Conservation (phyloP, 2,888 invertebrate genomes). For the Oeneis ivallda region DNA sequence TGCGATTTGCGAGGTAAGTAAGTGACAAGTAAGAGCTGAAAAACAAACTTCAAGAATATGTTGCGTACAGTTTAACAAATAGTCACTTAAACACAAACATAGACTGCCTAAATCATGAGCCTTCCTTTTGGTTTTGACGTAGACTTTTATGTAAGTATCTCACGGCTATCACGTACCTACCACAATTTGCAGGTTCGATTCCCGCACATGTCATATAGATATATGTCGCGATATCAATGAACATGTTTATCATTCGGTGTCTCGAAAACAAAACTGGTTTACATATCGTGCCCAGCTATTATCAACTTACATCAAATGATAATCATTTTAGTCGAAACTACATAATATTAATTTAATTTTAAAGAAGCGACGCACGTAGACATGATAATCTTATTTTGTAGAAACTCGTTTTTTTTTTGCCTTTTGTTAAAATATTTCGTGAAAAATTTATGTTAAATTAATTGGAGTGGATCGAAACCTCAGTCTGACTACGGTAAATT, state of each 20-base stretch:
- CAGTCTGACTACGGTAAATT: constrained; percentile 2
- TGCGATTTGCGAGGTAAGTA: no score
- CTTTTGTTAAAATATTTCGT: constrained; percentile 2
- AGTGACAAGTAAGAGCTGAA: no score
- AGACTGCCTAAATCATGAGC: no score
- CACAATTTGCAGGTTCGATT: constrained; percentile 12
- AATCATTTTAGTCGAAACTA: not conserved
- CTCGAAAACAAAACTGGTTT: constrained; percentile 12
- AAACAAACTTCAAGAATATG: no score
- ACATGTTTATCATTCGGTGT: constrained; percentile 12
- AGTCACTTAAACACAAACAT: no score
- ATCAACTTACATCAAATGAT: constrained; percentile 13
- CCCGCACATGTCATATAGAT: constrained; percentile 15
- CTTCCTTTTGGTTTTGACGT: no score
- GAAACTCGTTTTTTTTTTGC: constrained; percentile 1
- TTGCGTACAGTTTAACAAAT: no score
- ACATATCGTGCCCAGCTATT: constrained; percentile 2
- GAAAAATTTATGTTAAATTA: constrained; percentile 3
- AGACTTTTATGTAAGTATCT: not conserved
- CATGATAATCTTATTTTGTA: not conserved
- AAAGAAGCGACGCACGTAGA: constrained; percentile 7
- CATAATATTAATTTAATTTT: constrained; percentile 3
- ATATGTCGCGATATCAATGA: constrained; percentile 7
- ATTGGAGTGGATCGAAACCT: constrained; percentile 9
- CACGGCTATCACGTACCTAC: constrained; percentile 3